These are phyloP conservation scores for Parapsyche elsis DNA, from an alignment of 1,140 invertebrate species.

Conservation along the genomic window DNA sequence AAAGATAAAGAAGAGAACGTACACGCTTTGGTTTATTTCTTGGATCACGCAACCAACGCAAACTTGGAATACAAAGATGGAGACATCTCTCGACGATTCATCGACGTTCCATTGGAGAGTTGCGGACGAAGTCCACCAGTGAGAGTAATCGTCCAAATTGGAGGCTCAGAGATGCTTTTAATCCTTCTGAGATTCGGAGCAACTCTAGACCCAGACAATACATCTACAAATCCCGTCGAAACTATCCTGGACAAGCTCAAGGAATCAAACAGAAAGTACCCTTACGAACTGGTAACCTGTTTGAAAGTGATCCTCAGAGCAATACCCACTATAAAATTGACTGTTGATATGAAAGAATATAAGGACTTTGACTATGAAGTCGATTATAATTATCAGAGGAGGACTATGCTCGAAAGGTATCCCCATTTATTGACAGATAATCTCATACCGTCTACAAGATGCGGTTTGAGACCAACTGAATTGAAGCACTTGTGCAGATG, in stretches of 20 bases:
- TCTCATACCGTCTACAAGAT: conserved; percentile 70
- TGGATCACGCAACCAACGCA: conserved; percentile 76
- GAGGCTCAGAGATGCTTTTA: conserved; percentile 76
- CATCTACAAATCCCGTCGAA: conserved; percentile 67
- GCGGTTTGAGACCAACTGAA: conserved; percentile 59
- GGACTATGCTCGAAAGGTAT: conserved; percentile 73
- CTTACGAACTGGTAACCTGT: conserved; percentile 74
- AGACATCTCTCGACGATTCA: conserved; percentile 69
- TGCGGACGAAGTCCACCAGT: conserved; percentile 76
- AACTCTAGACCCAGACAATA: conserved; percentile 65
- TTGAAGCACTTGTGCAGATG: conserved; percentile 76
- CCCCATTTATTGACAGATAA: conserved; percentile 71
- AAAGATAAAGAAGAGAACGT: conserved; percentile 79
- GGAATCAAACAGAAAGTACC: conserved; percentile 73
- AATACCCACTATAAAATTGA: conserved; percentile 65
- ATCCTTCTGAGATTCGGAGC: conserved; percentile 79
- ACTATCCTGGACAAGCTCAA: conserved; percentile 73
- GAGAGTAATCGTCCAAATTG: conserved; percentile 77
- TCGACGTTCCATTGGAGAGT: conserved; percentile 82
- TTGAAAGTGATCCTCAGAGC: conserved; percentile 75
- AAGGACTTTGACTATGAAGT: conserved; percentile 60
- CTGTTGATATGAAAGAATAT: conserved; percentile 60
- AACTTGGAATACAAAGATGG: conserved; percentile 68
- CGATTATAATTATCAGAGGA: conserved; percentile 66
- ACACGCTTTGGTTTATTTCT: conserved; percentile 78